A percentile compares a stretch with the other conserved stretches of the same genome.
These are phyloP conservation scores for Sarcophaga carnaria DNA, from an alignment of 2,888 invertebrate genomes.

Conservation along the genomic window DNA sequence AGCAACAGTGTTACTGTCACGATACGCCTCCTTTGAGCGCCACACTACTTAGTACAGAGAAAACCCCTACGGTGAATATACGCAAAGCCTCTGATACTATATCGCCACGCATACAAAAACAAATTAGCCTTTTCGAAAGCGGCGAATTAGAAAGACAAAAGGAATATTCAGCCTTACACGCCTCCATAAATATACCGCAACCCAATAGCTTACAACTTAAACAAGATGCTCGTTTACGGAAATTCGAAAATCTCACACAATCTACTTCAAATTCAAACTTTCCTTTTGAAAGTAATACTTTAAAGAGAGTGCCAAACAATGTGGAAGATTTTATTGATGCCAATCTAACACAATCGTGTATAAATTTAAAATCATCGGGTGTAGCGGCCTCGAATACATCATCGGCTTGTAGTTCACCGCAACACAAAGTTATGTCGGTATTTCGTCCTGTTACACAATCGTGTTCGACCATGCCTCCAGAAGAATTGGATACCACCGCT, in stretches of 20 bases:
- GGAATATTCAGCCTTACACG: conserved; percentile 72
- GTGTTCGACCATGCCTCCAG: conserved; percentile 44
- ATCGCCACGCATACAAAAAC: conserved; percentile 79
- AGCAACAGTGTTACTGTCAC: conserved; percentile 51
- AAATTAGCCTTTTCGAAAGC: conserved; percentile 79
- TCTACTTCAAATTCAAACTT: conserved; percentile 80
- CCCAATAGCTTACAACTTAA: conserved; percentile 74
- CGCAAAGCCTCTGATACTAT: conserved; percentile 77
- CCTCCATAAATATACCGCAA: conserved; percentile 77
- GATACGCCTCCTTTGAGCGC: conserved; percentile 57
- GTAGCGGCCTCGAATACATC: conserved; percentile 52
- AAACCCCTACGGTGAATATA: conserved; percentile 65
- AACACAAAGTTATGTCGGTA: conserved; percentile 67
- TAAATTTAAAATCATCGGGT: conserved; percentile 76
- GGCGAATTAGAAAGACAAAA: conserved; percentile 73
- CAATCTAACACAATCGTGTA: conserved; percentile 77
- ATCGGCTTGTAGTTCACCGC: conserved; percentile 71
- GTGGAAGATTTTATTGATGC: conserved; percentile 74
- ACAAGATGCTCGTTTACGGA: conserved; percentile 77
- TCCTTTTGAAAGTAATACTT: conserved; percentile 79
- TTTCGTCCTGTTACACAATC: conserved; percentile 59
- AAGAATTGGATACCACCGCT: conserved; percentile 45
- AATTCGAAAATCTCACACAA: conserved; percentile 78
- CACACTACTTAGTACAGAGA: conserved; percentile 66
- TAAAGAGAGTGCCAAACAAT: conserved; percentile 75